Conservation (phyloP, 2,113 vertebrate genomes). For the Anoura caudifer region DNA sequence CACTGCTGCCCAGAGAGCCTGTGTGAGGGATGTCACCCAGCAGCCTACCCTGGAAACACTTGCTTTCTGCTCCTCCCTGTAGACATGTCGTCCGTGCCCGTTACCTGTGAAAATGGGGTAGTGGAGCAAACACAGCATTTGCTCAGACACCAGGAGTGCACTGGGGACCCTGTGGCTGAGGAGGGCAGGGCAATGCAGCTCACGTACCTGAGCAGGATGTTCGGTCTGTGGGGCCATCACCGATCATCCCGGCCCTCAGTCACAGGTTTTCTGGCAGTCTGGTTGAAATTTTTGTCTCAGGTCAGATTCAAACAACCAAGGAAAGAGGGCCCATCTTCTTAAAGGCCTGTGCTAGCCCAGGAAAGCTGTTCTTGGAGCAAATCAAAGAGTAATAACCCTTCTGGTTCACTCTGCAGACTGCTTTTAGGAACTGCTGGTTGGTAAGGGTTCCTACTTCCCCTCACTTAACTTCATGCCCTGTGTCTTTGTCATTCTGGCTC, state of each 20-base stretch:
- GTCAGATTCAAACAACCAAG: neutral
- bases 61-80: neutral
- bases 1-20: neutral
- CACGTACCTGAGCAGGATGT: neutral
- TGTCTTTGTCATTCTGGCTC: neutral
- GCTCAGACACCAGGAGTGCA: neutral
- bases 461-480: neutral
- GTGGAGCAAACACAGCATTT: accelerated
- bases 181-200: neutral
- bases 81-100: accelerated
- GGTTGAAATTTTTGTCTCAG: neutral
- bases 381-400: accelerated
- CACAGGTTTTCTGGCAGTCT: neutral
- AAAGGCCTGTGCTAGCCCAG: neutral
- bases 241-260: neutral
- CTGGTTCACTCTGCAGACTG: neutral
- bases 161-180: neutral
- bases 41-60: neutral
- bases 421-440: neutral
- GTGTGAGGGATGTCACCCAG: accelerated
- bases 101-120: neutral
- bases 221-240: neutral
- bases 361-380: neutral
- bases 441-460: neutral
- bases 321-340: neutral